Conservation (phyloP, 2,888 invertebrate genomes). For the Tachina grossa region DNA sequence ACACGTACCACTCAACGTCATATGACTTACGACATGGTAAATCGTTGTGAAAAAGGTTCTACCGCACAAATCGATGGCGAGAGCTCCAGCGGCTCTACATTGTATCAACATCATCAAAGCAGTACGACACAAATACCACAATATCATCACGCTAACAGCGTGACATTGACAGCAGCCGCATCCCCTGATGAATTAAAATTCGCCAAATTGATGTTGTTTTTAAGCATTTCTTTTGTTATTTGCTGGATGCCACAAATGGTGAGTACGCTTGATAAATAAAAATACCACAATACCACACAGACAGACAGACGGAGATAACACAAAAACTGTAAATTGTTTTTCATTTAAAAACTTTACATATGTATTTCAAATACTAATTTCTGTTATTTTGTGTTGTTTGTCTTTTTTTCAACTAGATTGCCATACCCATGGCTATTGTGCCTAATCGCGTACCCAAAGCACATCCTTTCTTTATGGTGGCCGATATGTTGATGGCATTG, state of each 20-base stretch:
- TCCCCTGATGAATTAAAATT: constrained; percentile 92
- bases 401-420: constrained; percentile 84
- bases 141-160: constrained; percentile 79
- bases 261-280: background rate
- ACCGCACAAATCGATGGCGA: constrained; percentile 76
- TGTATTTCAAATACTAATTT: constrained; percentile 23
- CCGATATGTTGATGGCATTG: constrained; percentile 90
- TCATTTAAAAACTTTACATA: constrained; percentile 34
- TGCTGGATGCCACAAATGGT: constrained; percentile 96
- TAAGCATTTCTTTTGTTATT: constrained; percentile 91
- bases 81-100: constrained; percentile 79
- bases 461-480: constrained; percentile 84
- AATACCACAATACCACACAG: background rate
- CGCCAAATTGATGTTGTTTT: constrained; percentile 91
- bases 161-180: constrained; percentile 77
- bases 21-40: constrained; percentile 80
- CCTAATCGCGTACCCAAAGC: constrained; percentile 76
- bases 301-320: background rate
- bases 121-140: constrained; percentile 57
- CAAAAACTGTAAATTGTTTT: constrained; percentile 40
- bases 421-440: constrained; percentile 85
- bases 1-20: constrained; percentile 80
- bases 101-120: constrained; percentile 76
- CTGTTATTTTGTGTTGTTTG: background rate
- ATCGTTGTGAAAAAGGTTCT: constrained; percentile 77